Base-by-base conservation (phyloP, 2,888 invertebrate genomes). In the Reticulitermes lucifugus region DNA sequence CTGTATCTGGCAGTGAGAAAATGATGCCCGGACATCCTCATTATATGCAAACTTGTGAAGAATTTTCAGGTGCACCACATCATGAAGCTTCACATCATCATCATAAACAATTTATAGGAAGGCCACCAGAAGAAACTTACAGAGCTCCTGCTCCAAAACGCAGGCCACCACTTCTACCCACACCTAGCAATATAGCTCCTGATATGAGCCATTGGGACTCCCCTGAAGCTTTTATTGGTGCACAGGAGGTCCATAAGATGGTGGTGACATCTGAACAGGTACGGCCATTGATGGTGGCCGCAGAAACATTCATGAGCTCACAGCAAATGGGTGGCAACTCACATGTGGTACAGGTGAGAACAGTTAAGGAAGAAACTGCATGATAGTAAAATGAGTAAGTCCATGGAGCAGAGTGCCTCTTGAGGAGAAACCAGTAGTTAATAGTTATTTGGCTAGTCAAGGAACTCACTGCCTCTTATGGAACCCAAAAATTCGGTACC, bases 311-410 rank as follows among this genome's bases (percentile, higher is more conserved):
- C 35, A 43, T 70, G 43, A 21, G 35, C 12, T 35, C 81, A 65
- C 81, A 59, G 41, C 81, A 35, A 22, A 73, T 46, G 29, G 55
- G 83, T n/a, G 18, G 75, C 35, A 84, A 71, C 35, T 88, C 88
- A 29, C 88, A 88, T 85, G 87, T 88, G 86, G 86, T 88, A 29
- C 88, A 87, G 87, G 89, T 88, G 87, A 84, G 82, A 46, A 21
- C 43, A 51, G 9, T 51, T 14, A 51, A 3, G 6, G 51, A 51
- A 51, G 51, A 51, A 51, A 51, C 14, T 12, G 51, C 14, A 14
- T 51, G 51, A 1, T 51, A 51, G 51, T 51, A 14, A 51, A 55
- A 14, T 55, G 14, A 18, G 18, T 55, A 55, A 55, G 14, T 55
- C 4, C 2, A 18, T 55, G 55, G 18, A 55, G 55, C 18, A 55